A percentile compares a stretch with the other conserved stretches of the same genome.
phyloP scores from a whole-genome alignment of 2,797 vertebrate genomes.

The Arctocebus calabarensis region DNA sequence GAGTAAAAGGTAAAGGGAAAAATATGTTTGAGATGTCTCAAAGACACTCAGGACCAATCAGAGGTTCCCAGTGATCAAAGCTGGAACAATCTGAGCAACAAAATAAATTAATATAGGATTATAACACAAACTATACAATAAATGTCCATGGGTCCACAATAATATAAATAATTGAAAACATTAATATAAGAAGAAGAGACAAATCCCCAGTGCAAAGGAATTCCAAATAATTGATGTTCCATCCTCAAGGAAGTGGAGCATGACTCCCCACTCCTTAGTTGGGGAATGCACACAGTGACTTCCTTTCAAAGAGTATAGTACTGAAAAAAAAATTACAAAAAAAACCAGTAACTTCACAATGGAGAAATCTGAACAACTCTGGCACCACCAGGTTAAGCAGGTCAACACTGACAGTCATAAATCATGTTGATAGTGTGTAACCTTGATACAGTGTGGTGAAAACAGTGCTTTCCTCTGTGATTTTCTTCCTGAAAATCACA shows the following conservation, averaged over 20 bases:
- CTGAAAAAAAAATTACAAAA: not conserved
- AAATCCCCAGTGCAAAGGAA: not conserved
- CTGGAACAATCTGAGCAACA: not conserved
- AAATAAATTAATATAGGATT: not conserved
- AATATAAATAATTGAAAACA: not conserved
- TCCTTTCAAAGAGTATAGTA: not conserved
- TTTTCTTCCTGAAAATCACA: not conserved
- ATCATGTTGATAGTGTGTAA: not conserved
- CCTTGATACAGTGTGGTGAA: not conserved
- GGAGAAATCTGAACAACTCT: not conserved
- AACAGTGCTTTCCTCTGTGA: not conserved
- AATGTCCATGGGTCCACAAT: not conserved
- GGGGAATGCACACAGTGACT: not conserved
- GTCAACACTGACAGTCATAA: not conserved
- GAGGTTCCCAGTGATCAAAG: not conserved
- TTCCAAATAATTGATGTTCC: not conserved
- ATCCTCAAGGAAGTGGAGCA: not conserved
- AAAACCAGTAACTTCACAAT: not conserved
- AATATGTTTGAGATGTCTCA: not conserved
- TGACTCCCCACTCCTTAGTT: not conserved
- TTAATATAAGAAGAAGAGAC: not conserved
- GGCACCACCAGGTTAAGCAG: not conserved
- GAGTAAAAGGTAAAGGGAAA: not conserved
- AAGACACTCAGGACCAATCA: not conserved
- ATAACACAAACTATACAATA: slow-evolving; percentile 37